phyloP scores from a whole-genome alignment of 2,113 vertebrate genomes.

The Australoheros scitulus region DNA sequence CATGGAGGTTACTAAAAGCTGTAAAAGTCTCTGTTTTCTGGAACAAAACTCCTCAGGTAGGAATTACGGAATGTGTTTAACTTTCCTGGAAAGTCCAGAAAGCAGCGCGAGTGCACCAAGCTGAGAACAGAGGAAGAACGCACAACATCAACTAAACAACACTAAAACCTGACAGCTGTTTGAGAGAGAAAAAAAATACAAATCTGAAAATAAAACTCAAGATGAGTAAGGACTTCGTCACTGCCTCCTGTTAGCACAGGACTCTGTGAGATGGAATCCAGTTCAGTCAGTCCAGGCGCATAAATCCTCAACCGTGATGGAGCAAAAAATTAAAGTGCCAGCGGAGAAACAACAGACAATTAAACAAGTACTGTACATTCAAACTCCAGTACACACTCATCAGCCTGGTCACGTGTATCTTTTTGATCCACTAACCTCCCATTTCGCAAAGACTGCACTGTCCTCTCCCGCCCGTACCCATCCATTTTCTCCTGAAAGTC shows the following conservation, averaged over 20 bases:
- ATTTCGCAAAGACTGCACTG: constrained; percentile 31
- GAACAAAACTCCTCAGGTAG: constrained; percentile 51
- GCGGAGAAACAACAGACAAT: constrained; percentile 17
- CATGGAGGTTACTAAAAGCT: background rate
- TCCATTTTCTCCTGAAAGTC: constrained; percentile 34
- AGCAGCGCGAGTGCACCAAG: constrained; percentile 5
- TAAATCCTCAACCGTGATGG: background rate
- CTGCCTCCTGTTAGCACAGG: background rate
- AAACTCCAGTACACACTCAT: constrained; percentile 23
- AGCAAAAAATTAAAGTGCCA: background rate
- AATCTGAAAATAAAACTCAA: background rate
- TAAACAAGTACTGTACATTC: constrained; percentile 58
- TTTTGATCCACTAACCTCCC: constrained; percentile 56
- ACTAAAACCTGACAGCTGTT: constrained; percentile 1
- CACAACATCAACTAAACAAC: constrained; percentile 33
- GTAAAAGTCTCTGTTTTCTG: background rate
- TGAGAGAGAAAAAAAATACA: constrained; percentile 4
- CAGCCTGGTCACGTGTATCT: constrained; percentile 41
- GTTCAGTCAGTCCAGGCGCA: constrained; percentile 37
- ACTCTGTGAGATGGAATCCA: background rate
- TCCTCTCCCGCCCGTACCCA: constrained; percentile 19
- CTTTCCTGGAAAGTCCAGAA: constrained; percentile 32
- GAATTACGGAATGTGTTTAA: constrained; percentile 62
- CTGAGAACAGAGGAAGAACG: constrained; percentile 11
- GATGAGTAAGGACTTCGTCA: constrained; percentile 11